These are phyloP conservation scores for Argentina silus DNA, from an alignment of 2,797 vertebrate species.

Conservation along the genomic window DNA sequence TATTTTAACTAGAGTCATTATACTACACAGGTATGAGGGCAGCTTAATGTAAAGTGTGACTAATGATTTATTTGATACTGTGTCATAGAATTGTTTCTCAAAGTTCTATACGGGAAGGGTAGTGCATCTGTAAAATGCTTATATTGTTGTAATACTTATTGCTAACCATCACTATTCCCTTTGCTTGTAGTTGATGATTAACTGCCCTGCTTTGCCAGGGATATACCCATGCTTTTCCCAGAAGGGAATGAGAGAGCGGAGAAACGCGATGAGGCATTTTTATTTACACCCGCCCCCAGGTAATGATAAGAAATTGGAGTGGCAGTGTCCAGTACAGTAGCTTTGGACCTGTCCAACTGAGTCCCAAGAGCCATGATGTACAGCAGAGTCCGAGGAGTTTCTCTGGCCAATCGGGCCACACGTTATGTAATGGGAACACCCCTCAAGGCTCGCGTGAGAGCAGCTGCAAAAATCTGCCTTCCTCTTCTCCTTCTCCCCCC, in stretches of 20 bases:
- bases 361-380: conserved; percentile 29
- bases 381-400: conserved; percentile 40
- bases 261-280: conserved; percentile 37
- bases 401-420: conserved; percentile 24
- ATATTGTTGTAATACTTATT: not conserved
- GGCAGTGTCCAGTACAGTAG: conserved; percentile 39
- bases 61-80: too few relatives aligned
- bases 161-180: conserved; percentile 18
- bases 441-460: conserved; percentile 52
- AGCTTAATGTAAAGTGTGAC: too few relatives aligned
- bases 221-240: too few relatives aligned
- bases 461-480: conserved; percentile 45
- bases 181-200: conserved; percentile 30
- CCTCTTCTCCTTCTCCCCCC: not conserved
- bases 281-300: conserved; percentile 32
- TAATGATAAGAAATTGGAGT: conserved; percentile 41
- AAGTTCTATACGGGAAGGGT: too few relatives aligned
- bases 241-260: conserved; percentile 10
- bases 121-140: too few relatives aligned
- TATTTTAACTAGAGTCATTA: too few relatives aligned
- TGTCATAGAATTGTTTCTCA: too few relatives aligned
- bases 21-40: too few relatives aligned
- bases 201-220: not conserved
- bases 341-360: conserved; percentile 35
- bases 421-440: conserved; percentile 50